Base-by-base conservation (phyloP, 64 coral and sea anemone species). In the Anthopleura sola region DNA sequence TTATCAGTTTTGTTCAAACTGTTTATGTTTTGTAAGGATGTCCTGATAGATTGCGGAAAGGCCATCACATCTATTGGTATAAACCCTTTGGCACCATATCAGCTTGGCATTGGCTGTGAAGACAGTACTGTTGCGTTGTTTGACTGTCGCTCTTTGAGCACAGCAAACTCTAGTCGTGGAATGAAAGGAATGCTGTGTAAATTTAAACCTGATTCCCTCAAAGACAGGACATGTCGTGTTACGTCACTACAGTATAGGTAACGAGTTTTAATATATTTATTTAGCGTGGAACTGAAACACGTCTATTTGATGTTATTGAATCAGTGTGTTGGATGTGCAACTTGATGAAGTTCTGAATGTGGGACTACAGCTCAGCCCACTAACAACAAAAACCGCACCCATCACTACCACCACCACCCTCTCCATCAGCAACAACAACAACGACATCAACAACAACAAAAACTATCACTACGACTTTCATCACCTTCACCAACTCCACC, bases 231-330 rank as follows among this genome's bases (percentile, higher is more conserved):
- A 31, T 99, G 97, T 76, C 88, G 93, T 46, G 97, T 99, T 0
- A 99, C 97, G 7, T 99, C 97, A 31, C 87, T 99, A 0, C 78
- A 88, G 66, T 99, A 92, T 60, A 99, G 97, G 97, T 99, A 75
- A 71, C 3, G 11, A 71, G 21, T 66, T 66, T n/a, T n/a, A n/a
- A n/a, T n/a, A n/a, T n/a, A n/a, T n/a, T n/a, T n/a, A n/a, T n/a
- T n/a, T n/a, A n/a, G n/a, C n/a, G n/a, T n/a, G n/a, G 15, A 19
- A 58, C 14, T 58, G 55, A 7, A 16, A 16, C 55, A 21, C 20
- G 15, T 58, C 4, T 58, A n/a, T n/a, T n/a, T n/a, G n/a, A n/a
- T n/a, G n/a, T n/a, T n/a, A n/a, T n/a, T n/a, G n/a, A n/a, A n/a
- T n/a, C n/a, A n/a, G n/a, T n/a, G n/a, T n/a, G n/a, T n/a, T n/a